A percentile compares a stretch with the other conserved stretches of the same genome.
Conservation (phyloP, 2,797 vertebrate genomes). For the Cuculus canorus region DNA sequence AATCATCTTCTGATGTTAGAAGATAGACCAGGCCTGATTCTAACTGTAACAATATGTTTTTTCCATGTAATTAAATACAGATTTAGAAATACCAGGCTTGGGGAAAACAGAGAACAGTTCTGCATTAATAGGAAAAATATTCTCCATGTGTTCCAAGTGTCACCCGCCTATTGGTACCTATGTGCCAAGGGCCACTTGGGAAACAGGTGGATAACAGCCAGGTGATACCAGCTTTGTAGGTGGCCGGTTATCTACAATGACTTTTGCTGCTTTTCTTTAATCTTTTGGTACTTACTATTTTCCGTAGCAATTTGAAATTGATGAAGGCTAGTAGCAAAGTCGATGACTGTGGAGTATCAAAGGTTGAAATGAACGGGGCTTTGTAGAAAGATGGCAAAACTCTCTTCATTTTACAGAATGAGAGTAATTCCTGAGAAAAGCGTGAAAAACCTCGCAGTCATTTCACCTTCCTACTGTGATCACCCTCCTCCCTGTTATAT, state of each 20-base stretch:
- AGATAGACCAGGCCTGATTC: too few species aligned
- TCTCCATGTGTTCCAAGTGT: fast-evolving
- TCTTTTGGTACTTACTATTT: neutral
- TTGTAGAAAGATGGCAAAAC: neutral
- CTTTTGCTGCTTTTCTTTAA: neutral
- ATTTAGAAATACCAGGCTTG: neutral
- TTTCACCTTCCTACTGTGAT: neutral
- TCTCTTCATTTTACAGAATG: neutral
- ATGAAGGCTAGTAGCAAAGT: neutral
- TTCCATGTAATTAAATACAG: neutral
- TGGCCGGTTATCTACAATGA: fast-evolving
- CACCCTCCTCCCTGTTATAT: neutral
- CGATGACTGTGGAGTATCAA: neutral
- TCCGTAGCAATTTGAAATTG: neutral
- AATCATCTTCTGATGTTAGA: neutral
- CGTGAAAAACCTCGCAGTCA: neutral
- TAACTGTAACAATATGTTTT: neutral
- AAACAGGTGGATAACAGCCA: fast-evolving
- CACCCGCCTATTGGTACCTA: fast-evolving
- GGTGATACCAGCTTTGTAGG: neutral
- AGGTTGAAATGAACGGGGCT: neutral
- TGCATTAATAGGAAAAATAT: neutral
- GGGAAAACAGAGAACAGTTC: neutral
- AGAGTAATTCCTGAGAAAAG: slow-evolving; percentile 1
- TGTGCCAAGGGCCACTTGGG: fast-evolving